These are phyloP conservation scores for Ibidorhyncha struthersii DNA, from an alignment of 2,113 vertebrate species.

Conservation along the genomic window DNA sequence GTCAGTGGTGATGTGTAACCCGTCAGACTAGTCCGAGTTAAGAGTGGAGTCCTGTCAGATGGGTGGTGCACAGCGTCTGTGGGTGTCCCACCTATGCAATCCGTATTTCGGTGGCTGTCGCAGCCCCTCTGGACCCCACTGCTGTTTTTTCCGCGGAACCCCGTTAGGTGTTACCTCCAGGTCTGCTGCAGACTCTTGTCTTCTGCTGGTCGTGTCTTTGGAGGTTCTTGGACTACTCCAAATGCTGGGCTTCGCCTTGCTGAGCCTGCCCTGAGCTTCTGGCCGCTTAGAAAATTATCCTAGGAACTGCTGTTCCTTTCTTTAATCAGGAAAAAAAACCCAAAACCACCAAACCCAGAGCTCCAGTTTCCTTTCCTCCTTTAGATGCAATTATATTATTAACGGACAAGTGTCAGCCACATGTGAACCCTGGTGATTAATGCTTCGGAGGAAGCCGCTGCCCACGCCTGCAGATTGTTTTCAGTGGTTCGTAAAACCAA, in stretches of 20 bases:
- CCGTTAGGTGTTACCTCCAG: accelerated
- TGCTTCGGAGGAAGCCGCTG: background rate
- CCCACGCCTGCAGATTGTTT: background rate
- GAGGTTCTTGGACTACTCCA: background rate
- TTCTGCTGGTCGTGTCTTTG: background rate
- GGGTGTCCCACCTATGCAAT: background rate
- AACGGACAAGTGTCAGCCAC: background rate
- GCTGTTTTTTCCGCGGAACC: background rate
- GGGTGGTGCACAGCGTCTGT: accelerated
- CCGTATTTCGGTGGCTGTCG: accelerated
- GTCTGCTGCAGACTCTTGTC: background rate
- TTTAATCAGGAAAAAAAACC: background rate
- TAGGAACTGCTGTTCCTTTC: background rate
- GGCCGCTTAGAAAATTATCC: background rate
- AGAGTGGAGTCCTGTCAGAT: background rate
- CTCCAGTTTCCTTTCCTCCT: slow-evolving; percentile 4
- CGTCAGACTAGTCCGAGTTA: background rate
- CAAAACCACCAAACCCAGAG: background rate
- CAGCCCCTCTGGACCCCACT: background rate
- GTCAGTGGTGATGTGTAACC: background rate
- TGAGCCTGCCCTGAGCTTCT: background rate
- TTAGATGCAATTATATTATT: background rate
- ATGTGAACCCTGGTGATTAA: background rate
- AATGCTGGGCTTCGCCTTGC: background rate
- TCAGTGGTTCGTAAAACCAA: background rate